Conservation (phyloP, 2,888 invertebrate genomes). For the Allolobophora icterica region DNA sequence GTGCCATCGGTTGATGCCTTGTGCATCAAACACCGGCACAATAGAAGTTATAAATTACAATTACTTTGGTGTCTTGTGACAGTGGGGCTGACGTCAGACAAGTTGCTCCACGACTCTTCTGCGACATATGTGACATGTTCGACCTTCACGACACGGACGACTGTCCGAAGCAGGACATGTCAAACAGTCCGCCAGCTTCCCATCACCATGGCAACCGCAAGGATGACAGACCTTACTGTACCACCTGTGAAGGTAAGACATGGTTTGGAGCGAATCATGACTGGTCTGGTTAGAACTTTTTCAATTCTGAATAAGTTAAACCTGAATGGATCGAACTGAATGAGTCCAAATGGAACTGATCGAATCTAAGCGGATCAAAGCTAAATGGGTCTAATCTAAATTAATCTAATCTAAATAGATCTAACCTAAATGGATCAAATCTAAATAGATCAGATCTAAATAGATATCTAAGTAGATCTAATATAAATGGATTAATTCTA, state of each 20-base stretch:
- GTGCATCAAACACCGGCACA: too few relatives aligned
- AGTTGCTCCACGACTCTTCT: constrained; percentile 83
- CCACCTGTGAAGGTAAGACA: constrained; percentile 78
- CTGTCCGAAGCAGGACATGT: constrained; percentile 82
- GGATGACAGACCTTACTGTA: constrained; percentile 78
- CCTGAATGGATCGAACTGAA: not conserved
- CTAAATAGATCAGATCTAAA: not conserved
- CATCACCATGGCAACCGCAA: constrained; percentile 65
- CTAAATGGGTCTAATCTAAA: not conserved
- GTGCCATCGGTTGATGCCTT: too few relatives aligned
- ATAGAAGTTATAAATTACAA: too few relatives aligned
- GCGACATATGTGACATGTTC: constrained; percentile 96
- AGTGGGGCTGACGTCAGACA: not conserved
- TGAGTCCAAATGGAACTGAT: not conserved
- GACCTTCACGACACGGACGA: constrained; percentile 97
- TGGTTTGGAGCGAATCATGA: not conserved
- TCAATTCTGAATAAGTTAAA: not conserved
- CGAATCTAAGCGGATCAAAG: not conserved
- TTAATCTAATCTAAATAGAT: not conserved
- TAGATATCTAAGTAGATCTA: too few relatives aligned
- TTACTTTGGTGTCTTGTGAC: not conserved
- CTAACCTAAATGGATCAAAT: too few relatives aligned
- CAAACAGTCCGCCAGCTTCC: constrained; percentile 66
- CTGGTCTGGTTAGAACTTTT: not conserved
- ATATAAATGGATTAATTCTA: too few relatives aligned